Conservation (phyloP, 2,113 vertebrate genomes). For the Pholis gunnellus region DNA sequence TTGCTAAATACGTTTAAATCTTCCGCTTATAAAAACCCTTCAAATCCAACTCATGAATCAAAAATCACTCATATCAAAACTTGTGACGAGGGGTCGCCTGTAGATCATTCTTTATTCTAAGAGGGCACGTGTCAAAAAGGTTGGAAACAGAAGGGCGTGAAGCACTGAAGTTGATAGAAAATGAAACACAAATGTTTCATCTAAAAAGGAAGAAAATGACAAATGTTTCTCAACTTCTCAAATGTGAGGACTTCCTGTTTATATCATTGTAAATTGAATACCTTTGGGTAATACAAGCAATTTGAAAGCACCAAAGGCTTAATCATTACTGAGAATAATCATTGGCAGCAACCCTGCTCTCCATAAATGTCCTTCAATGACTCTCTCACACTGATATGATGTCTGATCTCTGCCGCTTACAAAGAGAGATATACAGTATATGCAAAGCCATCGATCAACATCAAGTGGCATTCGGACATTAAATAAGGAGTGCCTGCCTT, state of each 20-base stretch:
- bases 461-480: slow-evolving; percentile 53
- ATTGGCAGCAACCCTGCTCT: not conserved
- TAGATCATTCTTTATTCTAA: not conserved
- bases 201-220: not conserved
- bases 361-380: not conserved
- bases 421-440: slow-evolving; percentile 22
- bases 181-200: not conserved
- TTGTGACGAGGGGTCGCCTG: not conserved
- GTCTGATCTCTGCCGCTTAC: not conserved
- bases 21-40: not conserved
- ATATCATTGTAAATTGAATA: not conserved
- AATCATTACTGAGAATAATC: not conserved
- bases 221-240: not conserved
- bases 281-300: not conserved
- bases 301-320: not conserved
- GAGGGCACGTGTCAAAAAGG: not conserved
- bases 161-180: not conserved
- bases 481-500: slow-evolving; percentile 56
- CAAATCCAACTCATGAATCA: not conserved
- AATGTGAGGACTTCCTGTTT: not conserved
- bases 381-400: not conserved
- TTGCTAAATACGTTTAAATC: not conserved
- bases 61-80: not conserved
- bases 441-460: slow-evolving; percentile 60
- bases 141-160: not conserved